Evolutionary conservation across 2,113 vertebrate genomes (phyloP).

Genomic region (Saccopteryx leptura): DNA sequence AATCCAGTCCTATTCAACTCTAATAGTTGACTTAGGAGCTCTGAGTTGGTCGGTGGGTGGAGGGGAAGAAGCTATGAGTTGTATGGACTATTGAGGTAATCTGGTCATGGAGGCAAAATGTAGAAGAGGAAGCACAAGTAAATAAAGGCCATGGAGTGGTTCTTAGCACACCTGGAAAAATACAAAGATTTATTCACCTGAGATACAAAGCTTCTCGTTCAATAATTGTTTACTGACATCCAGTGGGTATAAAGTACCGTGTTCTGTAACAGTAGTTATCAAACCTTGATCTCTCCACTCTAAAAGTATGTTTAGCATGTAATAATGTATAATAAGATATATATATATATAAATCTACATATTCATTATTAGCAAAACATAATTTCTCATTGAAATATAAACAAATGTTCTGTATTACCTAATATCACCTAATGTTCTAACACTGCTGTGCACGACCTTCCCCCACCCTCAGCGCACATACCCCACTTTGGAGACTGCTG

Average conservation of each 20-base stretch:
- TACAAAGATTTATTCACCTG: neutral
- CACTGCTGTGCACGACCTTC: neutral
- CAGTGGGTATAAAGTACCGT: neutral
- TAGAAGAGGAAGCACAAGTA: neutral
- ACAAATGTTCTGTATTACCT: neutral
- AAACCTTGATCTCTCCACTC: neutral
- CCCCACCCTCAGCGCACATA: neutral
- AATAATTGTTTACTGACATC: conserved; percentile 54
- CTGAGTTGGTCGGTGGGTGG: neutral
- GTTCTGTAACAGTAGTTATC: neutral
- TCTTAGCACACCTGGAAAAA: neutral
- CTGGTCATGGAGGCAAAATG: neutral
- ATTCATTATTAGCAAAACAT: conserved; percentile 7
- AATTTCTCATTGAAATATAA: conserved; percentile 37
- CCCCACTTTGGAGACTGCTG: neutral
- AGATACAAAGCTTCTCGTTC: conserved; percentile 15
- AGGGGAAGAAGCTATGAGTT: neutral
- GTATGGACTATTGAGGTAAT: neutral
- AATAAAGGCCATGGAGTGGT: neutral
- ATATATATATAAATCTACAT: neutral
- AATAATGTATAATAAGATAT: conserved; percentile 11
- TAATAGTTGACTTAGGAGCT: neutral
- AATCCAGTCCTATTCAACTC: neutral
- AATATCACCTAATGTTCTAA: neutral
- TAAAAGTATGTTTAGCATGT: neutral